A percentile compares a stretch with the other conserved stretches of the same genome.
phyloP scores from a whole-genome alignment of 2,888 invertebrate species.

The Parapristionchus giblindavisi region DNA sequence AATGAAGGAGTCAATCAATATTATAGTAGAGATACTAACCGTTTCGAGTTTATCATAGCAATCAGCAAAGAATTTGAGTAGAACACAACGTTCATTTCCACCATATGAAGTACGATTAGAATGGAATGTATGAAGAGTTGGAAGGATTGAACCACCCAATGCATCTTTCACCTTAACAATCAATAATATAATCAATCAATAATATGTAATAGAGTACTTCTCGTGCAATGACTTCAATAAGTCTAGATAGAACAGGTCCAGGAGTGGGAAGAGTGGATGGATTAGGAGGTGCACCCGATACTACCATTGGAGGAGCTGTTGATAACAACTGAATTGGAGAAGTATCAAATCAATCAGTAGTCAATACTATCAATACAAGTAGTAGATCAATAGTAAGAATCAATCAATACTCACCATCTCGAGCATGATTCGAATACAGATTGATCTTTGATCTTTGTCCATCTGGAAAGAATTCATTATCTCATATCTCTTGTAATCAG shows the following conservation, averaged over 20 bases:
- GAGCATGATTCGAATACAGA: slow-evolving; percentile 7
- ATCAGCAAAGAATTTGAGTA: slow-evolving; percentile 7
- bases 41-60: slow-evolving; percentile 17
- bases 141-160: slow-evolving; percentile 8
- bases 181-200: too few species aligned
- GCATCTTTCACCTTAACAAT: too few species aligned
- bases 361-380: not conserved
- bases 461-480: not conserved
- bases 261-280: not conserved
- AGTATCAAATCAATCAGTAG: not conserved
- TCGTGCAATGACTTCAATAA: not conserved
- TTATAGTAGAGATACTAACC: not conserved
- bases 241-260: slow-evolving; percentile 7
- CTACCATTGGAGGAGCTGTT: not conserved
- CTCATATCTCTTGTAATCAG: not conserved
- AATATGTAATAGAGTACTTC: slow-evolving; percentile 16
- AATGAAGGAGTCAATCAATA: not conserved
- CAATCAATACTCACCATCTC: slow-evolving; percentile 15
- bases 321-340: slow-evolving; percentile 16
- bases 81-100: not conserved
- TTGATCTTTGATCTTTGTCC: not conserved
- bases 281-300: slow-evolving; percentile 5
- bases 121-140: slow-evolving; percentile 8
- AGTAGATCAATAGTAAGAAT: not conserved
- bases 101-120: not conserved